A percentile compares a stretch with the other conserved stretches of the same genome.
Conservation (phyloP, 53 echinoderm and acorn worm genomes). For the Stichopus horrens region DNA sequence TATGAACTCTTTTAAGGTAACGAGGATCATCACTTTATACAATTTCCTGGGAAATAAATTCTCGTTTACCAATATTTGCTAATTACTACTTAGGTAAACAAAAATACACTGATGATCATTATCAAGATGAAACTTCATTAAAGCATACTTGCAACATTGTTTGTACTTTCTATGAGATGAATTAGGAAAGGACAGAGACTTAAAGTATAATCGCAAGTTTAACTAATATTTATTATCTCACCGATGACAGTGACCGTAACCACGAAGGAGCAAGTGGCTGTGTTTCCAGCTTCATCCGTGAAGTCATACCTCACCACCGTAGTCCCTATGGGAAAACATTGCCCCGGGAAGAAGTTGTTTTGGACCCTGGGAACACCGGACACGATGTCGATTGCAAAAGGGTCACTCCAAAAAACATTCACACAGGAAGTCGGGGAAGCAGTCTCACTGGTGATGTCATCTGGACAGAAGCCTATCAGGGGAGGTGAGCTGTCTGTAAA, state of each 20-base stretch:
- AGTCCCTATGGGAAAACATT: slow-evolving; percentile 9
- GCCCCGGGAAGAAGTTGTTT: not conserved
- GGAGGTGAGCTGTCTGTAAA: slow-evolving; percentile 10
- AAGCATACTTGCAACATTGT: no score
- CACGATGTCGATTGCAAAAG: not conserved
- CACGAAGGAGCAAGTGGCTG: not conserved
- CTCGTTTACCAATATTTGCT: no score
- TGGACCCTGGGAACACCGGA: not conserved
- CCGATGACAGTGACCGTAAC: not conserved
- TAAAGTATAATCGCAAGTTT: not conserved
- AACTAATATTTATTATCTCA: not conserved
- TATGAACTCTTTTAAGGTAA: no score
- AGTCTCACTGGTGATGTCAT: not conserved
- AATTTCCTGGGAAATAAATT: no score
- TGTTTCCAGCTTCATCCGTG: slow-evolving; percentile 9
- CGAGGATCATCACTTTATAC: no score
- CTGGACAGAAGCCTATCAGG: not conserved
- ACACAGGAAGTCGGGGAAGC: not conserved
- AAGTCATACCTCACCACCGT: not conserved
- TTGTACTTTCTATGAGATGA: not conserved
- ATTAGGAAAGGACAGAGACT: not conserved
- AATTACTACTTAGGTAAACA: no score
- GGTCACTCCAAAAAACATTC: slow-evolving; percentile 12
- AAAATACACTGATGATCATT: no score
- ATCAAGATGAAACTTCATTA: no score